A percentile compares a stretch with the other conserved stretches of the same genome.
Evolutionary conservation across 1,140 invertebrate species (phyloP).

Genomic region (Cyphomyrmex costatus): DNA sequence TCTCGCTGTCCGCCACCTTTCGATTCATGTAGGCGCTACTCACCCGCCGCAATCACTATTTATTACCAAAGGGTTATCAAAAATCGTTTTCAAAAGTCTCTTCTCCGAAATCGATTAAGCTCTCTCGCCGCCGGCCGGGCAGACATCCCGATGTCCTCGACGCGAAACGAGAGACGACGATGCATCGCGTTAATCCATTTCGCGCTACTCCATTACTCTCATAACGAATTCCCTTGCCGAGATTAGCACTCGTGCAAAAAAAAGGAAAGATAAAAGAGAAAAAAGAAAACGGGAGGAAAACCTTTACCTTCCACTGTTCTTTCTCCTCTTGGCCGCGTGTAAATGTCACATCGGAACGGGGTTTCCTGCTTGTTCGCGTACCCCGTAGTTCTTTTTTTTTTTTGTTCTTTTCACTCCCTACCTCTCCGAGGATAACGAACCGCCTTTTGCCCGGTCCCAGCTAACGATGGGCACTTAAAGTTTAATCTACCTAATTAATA

Average conservation of each 20-base stretch:
- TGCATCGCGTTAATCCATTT: constrained; percentile 57
- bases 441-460: constrained; percentile 63
- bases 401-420: constrained; percentile 53
- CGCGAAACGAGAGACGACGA: constrained; percentile 25
- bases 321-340: constrained; percentile 29
- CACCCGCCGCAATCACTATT: constrained; percentile 27
- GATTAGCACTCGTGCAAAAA: constrained; percentile 51
- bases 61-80: constrained; percentile 33
- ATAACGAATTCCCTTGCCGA: constrained; percentile 58
- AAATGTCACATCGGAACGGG: constrained; percentile 58
- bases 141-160: neutral
- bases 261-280: neutral
- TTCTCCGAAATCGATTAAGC: constrained; percentile 19
- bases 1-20: constrained; percentile 6
- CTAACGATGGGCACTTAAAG: constrained; percentile 81
- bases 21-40: neutral
- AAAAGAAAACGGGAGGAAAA: neutral
- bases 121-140: neutral
- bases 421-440: constrained; percentile 71
- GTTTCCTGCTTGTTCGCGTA: constrained; percentile 3
- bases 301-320: constrained; percentile 51
- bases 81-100: constrained; percentile 15
- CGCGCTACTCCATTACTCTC: constrained; percentile 51
- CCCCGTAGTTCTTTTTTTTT: constrained; percentile 1
- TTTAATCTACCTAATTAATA: constrained; percentile 84